These are phyloP conservation scores for Paguma larvata DNA, from an alignment of 2,797 vertebrate genomes.

Conservation along the genomic window DNA sequence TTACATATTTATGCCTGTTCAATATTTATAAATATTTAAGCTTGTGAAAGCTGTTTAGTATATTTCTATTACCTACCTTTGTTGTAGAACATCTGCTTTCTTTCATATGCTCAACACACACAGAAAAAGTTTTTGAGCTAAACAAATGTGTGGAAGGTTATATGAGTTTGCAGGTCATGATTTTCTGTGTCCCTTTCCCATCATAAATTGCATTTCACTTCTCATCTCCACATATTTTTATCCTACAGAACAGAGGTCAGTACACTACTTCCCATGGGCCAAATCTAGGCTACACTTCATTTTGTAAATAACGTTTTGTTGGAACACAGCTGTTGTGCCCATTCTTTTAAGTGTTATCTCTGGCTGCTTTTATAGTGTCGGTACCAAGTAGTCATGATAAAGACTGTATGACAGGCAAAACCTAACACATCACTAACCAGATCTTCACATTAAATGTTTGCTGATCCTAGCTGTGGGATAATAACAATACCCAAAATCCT, in stretches of 20 bases:
- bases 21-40: conserved; percentile 67
- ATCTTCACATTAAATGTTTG: neutral
- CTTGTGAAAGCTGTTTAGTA: conserved; percentile 1
- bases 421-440: neutral
- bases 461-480: neutral
- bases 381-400: neutral
- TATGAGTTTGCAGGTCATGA: neutral
- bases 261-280: neutral
- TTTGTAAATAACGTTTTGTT: conserved; percentile 38
- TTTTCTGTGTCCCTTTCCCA: neutral
- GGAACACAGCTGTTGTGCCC: neutral
- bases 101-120: conserved; percentile 54
- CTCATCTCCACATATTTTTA: neutral
- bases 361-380: neutral
- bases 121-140: neutral
- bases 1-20: neutral
- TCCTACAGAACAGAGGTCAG: neutral
- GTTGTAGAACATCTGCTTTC: conserved; percentile 59
- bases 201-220: neutral
- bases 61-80: conserved; percentile 44
- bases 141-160: neutral
- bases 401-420: neutral
- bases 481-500: neutral
- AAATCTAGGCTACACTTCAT: neutral
- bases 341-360: neutral